A percentile compares a stretch with the other conserved stretches of the same genome.
Conservation (phyloP, 2,888 invertebrate genomes). For the Platycheirus rosarum region DNA sequence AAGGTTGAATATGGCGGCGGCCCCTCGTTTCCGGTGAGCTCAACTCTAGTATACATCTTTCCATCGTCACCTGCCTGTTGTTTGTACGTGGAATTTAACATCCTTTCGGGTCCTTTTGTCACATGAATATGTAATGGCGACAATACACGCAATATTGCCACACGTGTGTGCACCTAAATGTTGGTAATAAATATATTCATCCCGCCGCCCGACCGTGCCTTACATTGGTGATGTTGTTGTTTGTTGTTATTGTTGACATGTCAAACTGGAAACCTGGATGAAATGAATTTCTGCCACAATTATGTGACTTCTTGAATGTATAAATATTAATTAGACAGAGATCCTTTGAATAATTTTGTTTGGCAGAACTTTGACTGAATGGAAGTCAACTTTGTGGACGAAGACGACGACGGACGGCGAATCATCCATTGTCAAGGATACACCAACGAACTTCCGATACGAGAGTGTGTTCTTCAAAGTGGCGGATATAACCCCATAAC, state of each 20-base stretch:
- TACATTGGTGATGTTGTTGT: background rate
- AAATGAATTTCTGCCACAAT: slow-evolving; percentile 43
- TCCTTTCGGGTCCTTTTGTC: slow-evolving; percentile 22
- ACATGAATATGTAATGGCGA: slow-evolving; percentile 53
- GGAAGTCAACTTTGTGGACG: background rate
- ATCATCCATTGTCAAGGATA: slow-evolving; percentile 41
- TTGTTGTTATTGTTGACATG: slow-evolving; percentile 37
- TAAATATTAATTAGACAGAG: slow-evolving; percentile 61
- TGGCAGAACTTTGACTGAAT: background rate
- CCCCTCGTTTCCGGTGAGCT: slow-evolving; percentile 16
- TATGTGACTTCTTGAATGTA: slow-evolving; percentile 45
- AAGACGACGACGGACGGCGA: too few species aligned
- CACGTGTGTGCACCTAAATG: slow-evolving; percentile 36
- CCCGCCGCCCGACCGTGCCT: background rate
- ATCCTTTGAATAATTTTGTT: slow-evolving; percentile 25
- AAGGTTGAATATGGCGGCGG: slow-evolving; percentile 3
- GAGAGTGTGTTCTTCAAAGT: slow-evolving; percentile 44
- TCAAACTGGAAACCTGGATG: background rate
- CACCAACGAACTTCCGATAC: slow-evolving; percentile 45
- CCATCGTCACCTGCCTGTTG: background rate
- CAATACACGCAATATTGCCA: slow-evolving; percentile 45
- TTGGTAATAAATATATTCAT: slow-evolving; percentile 49
- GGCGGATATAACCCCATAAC: slow-evolving; percentile 63
- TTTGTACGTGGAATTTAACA: slow-evolving; percentile 40
- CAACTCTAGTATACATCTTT: background rate